Base-by-base conservation (phyloP, 2,888 invertebrate species). In the Erebia ligea region DNA sequence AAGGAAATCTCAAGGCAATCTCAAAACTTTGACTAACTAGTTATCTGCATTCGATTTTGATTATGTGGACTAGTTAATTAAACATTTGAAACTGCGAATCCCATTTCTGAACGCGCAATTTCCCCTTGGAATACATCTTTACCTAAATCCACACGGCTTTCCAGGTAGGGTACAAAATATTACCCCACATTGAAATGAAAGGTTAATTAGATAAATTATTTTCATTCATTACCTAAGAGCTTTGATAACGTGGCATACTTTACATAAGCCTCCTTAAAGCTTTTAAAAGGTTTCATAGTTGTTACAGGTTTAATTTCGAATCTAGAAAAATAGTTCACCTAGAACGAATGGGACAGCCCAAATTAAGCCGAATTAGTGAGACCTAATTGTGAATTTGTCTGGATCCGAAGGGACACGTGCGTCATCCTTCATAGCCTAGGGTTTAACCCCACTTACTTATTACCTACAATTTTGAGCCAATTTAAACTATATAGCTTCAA, bases 351-450 rank as follows among this genome's bases (percentile, higher is more conserved):
- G 52, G 70, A 67, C 57, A 76, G 75, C 73, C 45, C 13, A 13
- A 45, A 45, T 45, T 45, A 45, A 34, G 34, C 75, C 75, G 73
- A 76, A 56, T 74, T 76, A 76, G 75, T 45, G 66, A 71, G 74
- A 78, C 69, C 74, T 78, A 80, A 81, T 80, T 82, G 78, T 76
- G 78, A 78, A 75, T 80, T 79, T 79, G 77, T 80, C 76, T 76
- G 57, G 69, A 72, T 67, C 73, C 54, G 19, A 77, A 77, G 76
- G 78, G 74, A 65, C 70, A 73, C 75, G 66, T 72, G 73, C 59
- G 70, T 70, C 71, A 65, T 48, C 62, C 65, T 45, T 64, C 70
- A 75, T 70, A 63, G 13, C 11, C 45, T 48, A 45, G 45, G 45
- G 45, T 61, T 45, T 11, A 42, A 17, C 3, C 19, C 6, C 42